Conservation (phyloP, 2,888 invertebrate genomes). For the Cataglyphis livida region DNA sequence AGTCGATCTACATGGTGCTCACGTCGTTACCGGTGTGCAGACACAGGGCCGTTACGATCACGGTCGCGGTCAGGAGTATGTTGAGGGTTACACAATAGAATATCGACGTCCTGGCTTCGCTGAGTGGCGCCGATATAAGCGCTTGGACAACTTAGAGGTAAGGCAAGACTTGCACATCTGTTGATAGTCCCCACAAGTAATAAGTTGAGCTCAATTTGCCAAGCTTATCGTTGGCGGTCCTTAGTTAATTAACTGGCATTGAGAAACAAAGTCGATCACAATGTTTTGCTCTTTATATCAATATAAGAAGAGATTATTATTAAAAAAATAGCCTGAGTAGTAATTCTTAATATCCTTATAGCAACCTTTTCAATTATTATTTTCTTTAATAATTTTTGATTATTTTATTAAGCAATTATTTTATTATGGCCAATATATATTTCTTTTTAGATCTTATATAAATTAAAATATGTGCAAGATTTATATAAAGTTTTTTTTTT, state of each 20-base stretch:
- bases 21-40: constrained; percentile 90
- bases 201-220: constrained; percentile 5
- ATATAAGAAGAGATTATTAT: background rate
- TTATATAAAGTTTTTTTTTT: background rate
- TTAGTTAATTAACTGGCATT: background rate
- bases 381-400: background rate
- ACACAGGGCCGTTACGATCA: constrained; percentile 93
- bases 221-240: background rate
- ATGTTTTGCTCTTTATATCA: background rate
- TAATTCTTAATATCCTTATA: background rate
- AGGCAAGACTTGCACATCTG: constrained; percentile 23
- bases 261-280: background rate
- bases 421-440: background rate
- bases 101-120: constrained; percentile 89
- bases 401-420: background rate
- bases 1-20: constrained; percentile 88
- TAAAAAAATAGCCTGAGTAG: background rate
- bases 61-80: constrained; percentile 91
- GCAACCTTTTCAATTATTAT: background rate
- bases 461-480: background rate
- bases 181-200: constrained; percentile 12
- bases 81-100: constrained; percentile 90
- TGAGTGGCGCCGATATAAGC: constrained; percentile 89
- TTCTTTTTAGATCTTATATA: background rate
- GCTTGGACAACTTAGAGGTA: constrained; percentile 90